Evolutionary conservation across 2,888 invertebrate genomes (phyloP).

Genomic region (Scelioninae gen. 2): DNA sequence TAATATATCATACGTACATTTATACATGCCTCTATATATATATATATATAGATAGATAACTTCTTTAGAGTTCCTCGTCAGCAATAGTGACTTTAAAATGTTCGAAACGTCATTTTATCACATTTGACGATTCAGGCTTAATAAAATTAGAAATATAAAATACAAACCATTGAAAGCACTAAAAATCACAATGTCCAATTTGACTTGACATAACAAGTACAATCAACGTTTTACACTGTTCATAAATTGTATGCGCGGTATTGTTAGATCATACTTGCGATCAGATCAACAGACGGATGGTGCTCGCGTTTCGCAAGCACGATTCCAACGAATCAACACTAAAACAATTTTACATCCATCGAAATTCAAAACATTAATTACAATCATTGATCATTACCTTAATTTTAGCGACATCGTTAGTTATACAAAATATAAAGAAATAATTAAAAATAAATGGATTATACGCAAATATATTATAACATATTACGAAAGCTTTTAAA

Average conservation of each 20-base stretch:
- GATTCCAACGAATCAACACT: constrained; percentile 20
- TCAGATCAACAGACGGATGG: constrained; percentile 6
- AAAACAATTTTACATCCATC: not conserved
- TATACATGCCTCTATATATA: no score
- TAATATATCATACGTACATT: no score
- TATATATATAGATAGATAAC: no score
- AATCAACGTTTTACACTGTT: no score
- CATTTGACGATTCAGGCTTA: no score
- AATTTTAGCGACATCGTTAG: constrained; percentile 1
- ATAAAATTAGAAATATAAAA: no score
- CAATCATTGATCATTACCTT: not conserved
- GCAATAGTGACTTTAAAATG: no score
- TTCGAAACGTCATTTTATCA: no score
- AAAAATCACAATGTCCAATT: no score
- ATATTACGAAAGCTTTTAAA: constrained; percentile 25
- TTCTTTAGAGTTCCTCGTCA: no score
- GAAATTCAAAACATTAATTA: constrained; percentile 3
- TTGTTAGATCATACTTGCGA: not conserved
- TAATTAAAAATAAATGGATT: constrained; percentile 11
- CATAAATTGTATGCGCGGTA: not conserved
- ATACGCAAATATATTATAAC: constrained; percentile 10
- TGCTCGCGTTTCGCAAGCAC: constrained; percentile 14
- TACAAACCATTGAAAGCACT: no score
- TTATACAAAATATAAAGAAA: constrained; percentile 2
- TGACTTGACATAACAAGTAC: no score